These are phyloP conservation scores for Pomatostomus ruficeps DNA, from an alignment of 2,113 vertebrate genomes.

Conservation along the genomic window DNA sequence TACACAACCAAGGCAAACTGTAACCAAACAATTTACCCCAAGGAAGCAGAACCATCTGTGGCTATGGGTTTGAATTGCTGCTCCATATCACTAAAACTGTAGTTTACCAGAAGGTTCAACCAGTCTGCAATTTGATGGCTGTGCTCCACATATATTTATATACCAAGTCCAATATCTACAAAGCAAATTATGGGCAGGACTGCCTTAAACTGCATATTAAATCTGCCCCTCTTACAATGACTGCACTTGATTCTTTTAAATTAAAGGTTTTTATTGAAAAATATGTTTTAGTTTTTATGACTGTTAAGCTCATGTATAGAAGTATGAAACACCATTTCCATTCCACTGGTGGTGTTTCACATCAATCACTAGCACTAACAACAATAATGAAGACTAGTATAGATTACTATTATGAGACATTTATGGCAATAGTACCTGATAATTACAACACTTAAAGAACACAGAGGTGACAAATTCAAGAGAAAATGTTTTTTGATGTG, in stretches of 20 bases:
- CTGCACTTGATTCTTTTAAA: not conserved
- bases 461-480: not conserved
- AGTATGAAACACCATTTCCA: not conserved
- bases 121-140: not conserved
- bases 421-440: not conserved
- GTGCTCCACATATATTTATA: not conserved
- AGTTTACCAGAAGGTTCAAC: not conserved
- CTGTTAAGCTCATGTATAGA: not conserved
- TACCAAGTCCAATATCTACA: not conserved
- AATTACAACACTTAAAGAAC: not conserved
- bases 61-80: not conserved
- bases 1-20: not conserved
- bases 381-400: not conserved
- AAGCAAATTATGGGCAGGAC: not conserved
- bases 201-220: not conserved
- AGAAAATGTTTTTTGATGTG: not conserved
- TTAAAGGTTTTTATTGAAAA: not conserved
- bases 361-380: not conserved
- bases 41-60: not conserved
- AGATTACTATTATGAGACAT: not conserved
- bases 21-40: not conserved
- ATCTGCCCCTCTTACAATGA: not conserved
- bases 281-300: not conserved
- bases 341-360: not conserved
- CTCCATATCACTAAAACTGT: not conserved